These are phyloP conservation scores for Maccullochella peelii DNA, from an alignment of 2,113 vertebrate species.

Conservation along the genomic window DNA sequence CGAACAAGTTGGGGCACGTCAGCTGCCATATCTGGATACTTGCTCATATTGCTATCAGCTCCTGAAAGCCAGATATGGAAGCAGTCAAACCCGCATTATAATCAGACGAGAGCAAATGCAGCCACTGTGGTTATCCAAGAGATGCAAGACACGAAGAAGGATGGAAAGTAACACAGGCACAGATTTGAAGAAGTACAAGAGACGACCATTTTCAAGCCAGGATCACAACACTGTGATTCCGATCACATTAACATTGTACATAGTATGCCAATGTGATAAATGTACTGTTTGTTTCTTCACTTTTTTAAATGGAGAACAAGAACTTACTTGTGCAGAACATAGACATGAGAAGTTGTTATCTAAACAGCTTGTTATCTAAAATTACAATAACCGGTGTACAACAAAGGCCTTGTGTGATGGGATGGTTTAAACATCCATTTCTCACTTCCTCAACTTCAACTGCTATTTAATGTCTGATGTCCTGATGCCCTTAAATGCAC, in stretches of 20 bases:
- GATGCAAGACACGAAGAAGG: constrained; percentile 9
- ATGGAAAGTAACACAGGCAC: background rate
- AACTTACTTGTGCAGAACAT: background rate
- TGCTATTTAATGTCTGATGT: background rate
- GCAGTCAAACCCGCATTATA: background rate
- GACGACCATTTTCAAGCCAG: background rate
- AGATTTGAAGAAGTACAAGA: background rate
- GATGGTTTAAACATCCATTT: constrained; percentile 8
- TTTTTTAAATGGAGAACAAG: background rate
- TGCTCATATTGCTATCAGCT: constrained; percentile 4
- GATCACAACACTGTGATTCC: background rate
- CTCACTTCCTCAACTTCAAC: background rate
- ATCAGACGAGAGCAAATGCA: constrained; percentile 30
- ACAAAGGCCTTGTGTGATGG: background rate
- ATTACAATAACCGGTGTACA: background rate
- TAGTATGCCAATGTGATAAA: background rate
- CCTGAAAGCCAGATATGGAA: constrained; percentile 13
- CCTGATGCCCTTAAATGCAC: background rate
- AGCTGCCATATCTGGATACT: background rate
- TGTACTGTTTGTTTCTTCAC: background rate
- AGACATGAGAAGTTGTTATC: background rate
- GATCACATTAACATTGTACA: background rate
- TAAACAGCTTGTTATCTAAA: background rate
- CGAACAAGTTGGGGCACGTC: background rate
- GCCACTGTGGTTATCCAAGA: constrained; percentile 10